Conservation (phyloP, 1,140 invertebrate genomes). For the Globodera ellingtonae region DNA sequence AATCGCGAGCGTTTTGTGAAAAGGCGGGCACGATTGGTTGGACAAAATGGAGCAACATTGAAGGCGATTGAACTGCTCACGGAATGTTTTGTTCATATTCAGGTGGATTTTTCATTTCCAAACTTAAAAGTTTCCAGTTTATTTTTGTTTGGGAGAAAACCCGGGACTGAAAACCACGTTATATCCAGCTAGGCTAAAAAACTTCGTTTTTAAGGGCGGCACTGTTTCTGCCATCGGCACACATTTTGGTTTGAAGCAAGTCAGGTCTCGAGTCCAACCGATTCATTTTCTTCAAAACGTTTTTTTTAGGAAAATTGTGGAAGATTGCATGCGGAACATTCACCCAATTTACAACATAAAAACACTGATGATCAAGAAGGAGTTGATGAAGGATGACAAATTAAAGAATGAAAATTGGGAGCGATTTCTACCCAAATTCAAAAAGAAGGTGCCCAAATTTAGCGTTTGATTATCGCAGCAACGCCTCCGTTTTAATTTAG, state of each 20-base stretch:
- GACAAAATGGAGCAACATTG: conserved; percentile 91
- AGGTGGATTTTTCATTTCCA: conserved; percentile 8
- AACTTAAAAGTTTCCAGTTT: too few relatives aligned
- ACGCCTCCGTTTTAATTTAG: conserved; percentile 24
- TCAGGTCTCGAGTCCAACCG: conserved; percentile 62
- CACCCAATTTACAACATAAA: conserved; percentile 99
- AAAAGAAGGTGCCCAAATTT: conserved; percentile 74
- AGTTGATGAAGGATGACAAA: conserved; percentile 83
- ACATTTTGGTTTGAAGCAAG: conserved; percentile 87
- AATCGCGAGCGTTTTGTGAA: conserved; percentile 93
- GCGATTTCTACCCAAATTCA: conserved; percentile 92
- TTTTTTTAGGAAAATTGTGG: conserved; percentile 77
- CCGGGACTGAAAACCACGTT: too few relatives aligned
- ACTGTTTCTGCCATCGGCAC: conserved; percentile 95
- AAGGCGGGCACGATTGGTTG: conserved; percentile 88
- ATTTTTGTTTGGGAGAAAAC: too few relatives aligned
- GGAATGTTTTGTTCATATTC: conserved; percentile 90
- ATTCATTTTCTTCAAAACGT: conserved; percentile 14
- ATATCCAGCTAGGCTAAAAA: too few relatives aligned
- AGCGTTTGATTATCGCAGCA: neutral
- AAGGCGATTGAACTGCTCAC: conserved; percentile 98
- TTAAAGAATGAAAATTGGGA: conserved; percentile 95
- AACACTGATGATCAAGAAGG: conserved; percentile 93
- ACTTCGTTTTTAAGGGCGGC: conserved; percentile 72
- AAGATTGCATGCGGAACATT: conserved; percentile 97